These are phyloP conservation scores for Amphilophus citrinellus DNA, from an alignment of 2,113 vertebrate genomes.

Conservation along the genomic window DNA sequence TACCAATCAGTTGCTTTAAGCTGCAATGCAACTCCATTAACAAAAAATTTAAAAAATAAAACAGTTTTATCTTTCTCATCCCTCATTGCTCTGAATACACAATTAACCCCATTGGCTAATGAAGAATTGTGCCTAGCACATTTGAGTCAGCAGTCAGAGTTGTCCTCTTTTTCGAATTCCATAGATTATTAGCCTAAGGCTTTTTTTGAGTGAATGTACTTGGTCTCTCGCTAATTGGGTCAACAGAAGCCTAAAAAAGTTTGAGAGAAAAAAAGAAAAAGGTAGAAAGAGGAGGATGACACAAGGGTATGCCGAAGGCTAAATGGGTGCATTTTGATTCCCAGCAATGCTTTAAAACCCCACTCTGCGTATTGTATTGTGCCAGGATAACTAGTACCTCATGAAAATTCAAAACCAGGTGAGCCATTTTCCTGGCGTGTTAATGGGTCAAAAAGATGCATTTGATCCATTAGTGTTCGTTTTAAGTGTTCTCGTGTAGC, in stretches of 20 bases:
- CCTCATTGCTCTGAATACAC: constrained; percentile 31
- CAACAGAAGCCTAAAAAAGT: constrained; percentile 48
- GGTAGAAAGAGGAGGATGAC: constrained; percentile 31
- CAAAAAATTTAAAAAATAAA: background rate
- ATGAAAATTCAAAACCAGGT: constrained; percentile 40
- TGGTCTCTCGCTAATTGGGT: constrained; percentile 61
- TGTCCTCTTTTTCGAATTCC: constrained; percentile 48
- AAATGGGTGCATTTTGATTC: constrained; percentile 32
- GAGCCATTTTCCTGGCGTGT: constrained; percentile 20
- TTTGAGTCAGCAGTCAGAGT: constrained; percentile 52
- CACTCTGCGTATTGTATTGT: constrained; percentile 34
- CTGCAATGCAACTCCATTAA: background rate
- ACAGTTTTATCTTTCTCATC: constrained; percentile 20
- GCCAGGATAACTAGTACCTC: background rate
- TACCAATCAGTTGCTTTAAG: background rate
- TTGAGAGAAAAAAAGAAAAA: constrained; percentile 28
- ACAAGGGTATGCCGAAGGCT: constrained; percentile 34
- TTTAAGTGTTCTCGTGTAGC: constrained; percentile 38
- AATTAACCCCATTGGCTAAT: constrained; percentile 50
- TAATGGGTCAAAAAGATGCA: constrained; percentile 35
- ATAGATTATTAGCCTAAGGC: constrained; percentile 53
- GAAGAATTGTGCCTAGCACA: constrained; percentile 18
- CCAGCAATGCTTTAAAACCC: constrained; percentile 18
- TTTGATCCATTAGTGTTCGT: constrained; percentile 51
- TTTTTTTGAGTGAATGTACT: constrained; percentile 43